These are phyloP conservation scores for Cygnus atratus DNA, from an alignment of 2,113 vertebrate species.

Conservation along the genomic window DNA sequence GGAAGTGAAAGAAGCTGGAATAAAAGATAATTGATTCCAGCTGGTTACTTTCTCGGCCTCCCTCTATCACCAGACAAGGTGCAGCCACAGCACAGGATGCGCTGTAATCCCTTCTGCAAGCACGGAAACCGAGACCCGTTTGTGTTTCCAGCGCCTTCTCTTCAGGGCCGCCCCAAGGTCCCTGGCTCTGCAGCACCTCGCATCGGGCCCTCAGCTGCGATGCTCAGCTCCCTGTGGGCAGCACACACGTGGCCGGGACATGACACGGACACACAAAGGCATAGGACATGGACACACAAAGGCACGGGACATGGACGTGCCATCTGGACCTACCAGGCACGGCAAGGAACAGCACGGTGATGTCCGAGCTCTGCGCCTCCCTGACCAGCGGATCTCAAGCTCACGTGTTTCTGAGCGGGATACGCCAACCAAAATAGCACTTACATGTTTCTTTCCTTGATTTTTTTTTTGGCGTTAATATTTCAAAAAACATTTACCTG, in stretches of 20 bases:
- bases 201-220: neutral
- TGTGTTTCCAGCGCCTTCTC: neutral
- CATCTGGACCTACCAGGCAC: too few species aligned
- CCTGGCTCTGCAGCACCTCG: neutral
- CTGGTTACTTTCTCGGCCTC: neutral
- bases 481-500: constrained; percentile 5
- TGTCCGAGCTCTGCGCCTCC: neutral
- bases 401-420: neutral
- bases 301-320: neutral
- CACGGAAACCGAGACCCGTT: neutral
- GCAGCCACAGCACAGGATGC: neutral
- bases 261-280: too few species aligned
- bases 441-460: neutral
- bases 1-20: neutral
- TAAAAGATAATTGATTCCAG: neutral
- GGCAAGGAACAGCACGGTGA: neutral
- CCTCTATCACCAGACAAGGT: neutral
- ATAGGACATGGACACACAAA: neutral
- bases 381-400: neutral
- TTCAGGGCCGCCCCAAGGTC: neutral
- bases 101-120: neutral
- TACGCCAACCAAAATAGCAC: neutral
- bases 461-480: neutral
- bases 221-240: neutral
- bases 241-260: neutral